Base-by-base conservation (phyloP, 2,797 vertebrate species). In the Meda fulgida region DNA sequence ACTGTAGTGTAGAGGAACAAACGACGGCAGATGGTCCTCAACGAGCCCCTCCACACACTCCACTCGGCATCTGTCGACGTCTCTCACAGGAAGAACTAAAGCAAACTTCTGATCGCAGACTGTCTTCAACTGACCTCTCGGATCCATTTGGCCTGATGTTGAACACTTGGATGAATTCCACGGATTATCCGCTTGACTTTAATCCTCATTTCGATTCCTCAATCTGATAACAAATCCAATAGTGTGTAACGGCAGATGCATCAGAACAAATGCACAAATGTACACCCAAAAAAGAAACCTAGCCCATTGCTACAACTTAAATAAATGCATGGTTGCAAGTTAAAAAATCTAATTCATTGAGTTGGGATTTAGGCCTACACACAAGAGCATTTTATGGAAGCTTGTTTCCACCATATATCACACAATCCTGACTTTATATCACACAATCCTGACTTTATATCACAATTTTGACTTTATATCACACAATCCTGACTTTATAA, bases 1-100 rank as follows among this genome's bases (percentile, higher is more conserved):
- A 83, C 81, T 78, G 67, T 72, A 2, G 63, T 78, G 67, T 72
- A 2, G 63, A 83, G 77, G 80, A 85, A 87, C 88, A 82, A 87
- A 77, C 34, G 77, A 34, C 66, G 69, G 26, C 89, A 90, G 88
- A 89, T 89, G 89, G 86, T 81, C 76, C 55, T 81, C 46, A 84
- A 67, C 82, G 58, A 73, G 40, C 72, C 70, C 81, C 84, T 86
- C 86, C 89, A 87, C 83, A 85, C 86, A 84, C 78, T 75, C 72
- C 70, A 80, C 36, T 34, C 73, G 76, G 81, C 89, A 88, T 87
- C 86, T 84, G 87, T 69, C 76, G 73, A 71, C 71, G 58, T 23
- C 21, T 66, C 72, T 85, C 38, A 40, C 65, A 81, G 43, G 79
- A 87, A 79, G 84, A 46, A 66, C 71, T 78, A 55, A 85, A 36